Percentiles rank a stretch among this genome's conserved stretches.
Evolutionary conservation across 1,140 invertebrate species (phyloP).

Genomic region (Antheraea pernyi): DNA sequence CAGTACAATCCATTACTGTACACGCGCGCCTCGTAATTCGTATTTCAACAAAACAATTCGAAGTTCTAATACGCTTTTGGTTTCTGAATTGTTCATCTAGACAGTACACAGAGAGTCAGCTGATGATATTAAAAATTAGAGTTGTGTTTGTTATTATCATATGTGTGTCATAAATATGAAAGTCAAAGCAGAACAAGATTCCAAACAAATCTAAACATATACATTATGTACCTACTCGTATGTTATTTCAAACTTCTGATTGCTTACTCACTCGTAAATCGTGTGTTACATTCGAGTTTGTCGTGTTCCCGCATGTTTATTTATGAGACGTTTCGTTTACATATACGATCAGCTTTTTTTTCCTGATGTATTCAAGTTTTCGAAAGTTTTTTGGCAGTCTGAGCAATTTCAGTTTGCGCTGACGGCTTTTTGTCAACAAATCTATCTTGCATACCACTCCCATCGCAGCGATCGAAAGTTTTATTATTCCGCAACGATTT

Average conservation of each 20-base stretch:
- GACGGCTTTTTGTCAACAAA: too few species aligned
- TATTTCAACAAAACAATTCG: too few species aligned
- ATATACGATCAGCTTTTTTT: slow-evolving; percentile 46
- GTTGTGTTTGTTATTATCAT: too few species aligned
- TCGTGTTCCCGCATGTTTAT: slow-evolving; percentile 42
- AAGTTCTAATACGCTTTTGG: too few species aligned
- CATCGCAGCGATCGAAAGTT: too few species aligned
- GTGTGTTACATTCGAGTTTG: slow-evolving; percentile 24
- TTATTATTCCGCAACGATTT: too few species aligned
- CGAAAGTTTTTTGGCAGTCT: slow-evolving; percentile 27
- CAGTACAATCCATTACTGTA: too few species aligned
- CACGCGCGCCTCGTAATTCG: too few species aligned
- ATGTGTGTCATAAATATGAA: not conserved
- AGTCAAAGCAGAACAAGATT: not conserved
- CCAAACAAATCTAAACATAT: not conserved
- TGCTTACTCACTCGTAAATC: slow-evolving; percentile 53
- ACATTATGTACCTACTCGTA: not conserved
- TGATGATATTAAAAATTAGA: too few species aligned
- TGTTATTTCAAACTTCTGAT: slow-evolving; percentile 37
- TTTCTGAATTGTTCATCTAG: too few species aligned
- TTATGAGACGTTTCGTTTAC: slow-evolving; percentile 54
- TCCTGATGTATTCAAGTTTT: slow-evolving; percentile 14
- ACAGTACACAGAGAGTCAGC: too few species aligned
- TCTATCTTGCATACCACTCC: too few species aligned
- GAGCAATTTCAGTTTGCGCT: not conserved